A percentile compares a stretch with the other conserved stretches of the same genome.
Evolutionary conservation across 2,888 invertebrate genomes (phyloP).

Genomic region (Esperia sulphurella): DNA sequence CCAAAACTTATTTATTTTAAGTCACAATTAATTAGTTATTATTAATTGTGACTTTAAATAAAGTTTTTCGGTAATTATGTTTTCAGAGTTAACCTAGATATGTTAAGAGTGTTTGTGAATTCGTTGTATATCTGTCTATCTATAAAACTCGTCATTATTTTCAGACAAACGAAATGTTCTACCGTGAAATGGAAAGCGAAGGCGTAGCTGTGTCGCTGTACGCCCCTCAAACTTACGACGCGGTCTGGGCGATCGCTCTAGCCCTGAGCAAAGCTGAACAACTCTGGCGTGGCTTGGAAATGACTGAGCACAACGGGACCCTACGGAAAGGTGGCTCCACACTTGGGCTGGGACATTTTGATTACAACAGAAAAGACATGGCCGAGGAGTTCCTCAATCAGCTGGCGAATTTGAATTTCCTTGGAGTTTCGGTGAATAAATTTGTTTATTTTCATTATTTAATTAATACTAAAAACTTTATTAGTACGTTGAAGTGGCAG

Average conservation of each 20-base stretch:
- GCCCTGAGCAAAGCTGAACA: constrained; percentile 84
- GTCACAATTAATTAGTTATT: no score
- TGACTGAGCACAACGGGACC: constrained; percentile 32
- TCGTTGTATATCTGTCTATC: no score
- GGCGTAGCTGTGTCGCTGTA: constrained; percentile 81
- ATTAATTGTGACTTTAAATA: no score
- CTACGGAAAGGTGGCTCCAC: constrained; percentile 22
- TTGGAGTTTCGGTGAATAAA: constrained; percentile 90
- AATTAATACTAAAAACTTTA: no score
- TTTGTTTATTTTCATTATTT: no score
- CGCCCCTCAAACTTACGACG: constrained; percentile 92
- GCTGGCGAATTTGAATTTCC: constrained; percentile 86
- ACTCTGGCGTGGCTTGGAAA: constrained; percentile 66
- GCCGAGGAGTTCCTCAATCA: constrained; percentile 84
- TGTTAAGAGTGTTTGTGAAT: no score
- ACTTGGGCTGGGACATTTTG: constrained; percentile 80
- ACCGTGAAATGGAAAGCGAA: constrained; percentile 74
- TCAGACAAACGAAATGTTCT: constrained; percentile 83
- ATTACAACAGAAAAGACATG: constrained; percentile 86
- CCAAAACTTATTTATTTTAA: no score
- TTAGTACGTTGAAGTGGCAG: no score
- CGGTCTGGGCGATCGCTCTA: constrained; percentile 93
- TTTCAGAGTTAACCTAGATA: no score
- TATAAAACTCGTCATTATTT: background rate
- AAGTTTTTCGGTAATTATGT: no score